Conservation (phyloP, 2,113 vertebrate genomes). For the Nipponia nippon region DNA sequence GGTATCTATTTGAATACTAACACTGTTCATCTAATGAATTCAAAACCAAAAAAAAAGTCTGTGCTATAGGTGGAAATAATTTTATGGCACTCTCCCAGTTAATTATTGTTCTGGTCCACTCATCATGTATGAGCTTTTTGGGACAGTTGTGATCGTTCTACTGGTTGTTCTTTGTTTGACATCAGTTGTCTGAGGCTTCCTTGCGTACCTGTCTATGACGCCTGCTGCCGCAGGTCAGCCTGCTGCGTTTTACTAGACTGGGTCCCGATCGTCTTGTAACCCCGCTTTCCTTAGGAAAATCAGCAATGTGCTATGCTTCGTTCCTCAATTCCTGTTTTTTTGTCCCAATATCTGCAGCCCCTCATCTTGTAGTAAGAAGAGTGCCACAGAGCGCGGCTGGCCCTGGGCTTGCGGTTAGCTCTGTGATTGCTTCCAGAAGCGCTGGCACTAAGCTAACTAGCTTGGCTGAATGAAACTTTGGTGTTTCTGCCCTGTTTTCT, state of each 20-base stretch:
- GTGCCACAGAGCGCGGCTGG: rapidly evolving
- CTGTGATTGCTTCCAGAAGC: not conserved
- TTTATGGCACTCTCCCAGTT: not conserved
- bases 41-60: not conserved
- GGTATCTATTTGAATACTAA: not conserved
- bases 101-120: not conserved
- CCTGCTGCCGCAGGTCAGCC: not conserved
- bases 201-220: rapidly evolving
- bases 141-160: not conserved
- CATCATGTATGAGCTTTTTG: not conserved
- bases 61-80: not conserved
- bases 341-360: not conserved
- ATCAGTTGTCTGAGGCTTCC: not conserved
- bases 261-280: not conserved
- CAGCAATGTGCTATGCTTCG: not conserved
- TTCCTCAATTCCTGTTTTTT: not conserved
- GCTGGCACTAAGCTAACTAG: not conserved
- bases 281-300: not conserved
- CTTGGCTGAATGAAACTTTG: not conserved
- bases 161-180: not conserved
- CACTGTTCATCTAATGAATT: not conserved
- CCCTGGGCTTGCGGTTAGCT: not conserved
- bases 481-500: not conserved
- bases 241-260: not conserved
- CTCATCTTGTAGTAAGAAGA: not conserved